Percentiles rank a stretch among this genome's conserved stretches.
Evolutionary conservation across 1,140 invertebrate genomes (phyloP).

Genomic region (Hyles euphorbiae): DNA sequence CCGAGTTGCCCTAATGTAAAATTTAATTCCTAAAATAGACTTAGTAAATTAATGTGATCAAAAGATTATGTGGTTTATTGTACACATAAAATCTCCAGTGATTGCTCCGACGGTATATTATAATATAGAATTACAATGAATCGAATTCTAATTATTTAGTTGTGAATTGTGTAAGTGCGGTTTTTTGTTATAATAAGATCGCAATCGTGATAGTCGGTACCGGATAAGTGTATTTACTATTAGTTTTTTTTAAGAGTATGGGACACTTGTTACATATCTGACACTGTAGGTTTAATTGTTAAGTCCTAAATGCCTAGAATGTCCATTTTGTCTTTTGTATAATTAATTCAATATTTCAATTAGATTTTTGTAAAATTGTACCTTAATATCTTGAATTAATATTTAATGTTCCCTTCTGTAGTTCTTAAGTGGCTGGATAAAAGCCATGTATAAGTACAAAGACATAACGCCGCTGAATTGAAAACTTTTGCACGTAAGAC

Average conservation of each 20-base stretch:
- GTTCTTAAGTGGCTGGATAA: constrained; percentile 14
- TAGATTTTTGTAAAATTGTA: background rate
- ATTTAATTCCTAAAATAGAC: constrained; percentile 4
- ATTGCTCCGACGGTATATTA: constrained; percentile 28
- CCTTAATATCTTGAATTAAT: constrained; percentile 1
- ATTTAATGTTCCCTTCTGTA: constrained; percentile 5
- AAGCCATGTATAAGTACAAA: constrained; percentile 32
- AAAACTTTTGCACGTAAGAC: constrained; percentile 9
- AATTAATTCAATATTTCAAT: too few relatives aligned
- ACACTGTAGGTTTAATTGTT: constrained; percentile 42
- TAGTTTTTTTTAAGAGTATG: constrained; percentile 36
- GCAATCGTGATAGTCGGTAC: constrained; percentile 55
- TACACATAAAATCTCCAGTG: constrained; percentile 18
- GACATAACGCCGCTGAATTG: constrained; percentile 21
- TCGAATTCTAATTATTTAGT: constrained; percentile 31
- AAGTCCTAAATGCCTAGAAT: too few relatives aligned
- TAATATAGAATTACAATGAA: constrained; percentile 17
- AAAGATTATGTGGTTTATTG: constrained; percentile 9
- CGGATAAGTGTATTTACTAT: constrained; percentile 63
- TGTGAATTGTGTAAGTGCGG: constrained; percentile 36
- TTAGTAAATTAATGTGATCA: constrained; percentile 26
- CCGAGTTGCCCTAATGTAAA: constrained; percentile 70
- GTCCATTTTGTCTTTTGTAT: too few relatives aligned
- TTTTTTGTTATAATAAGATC: constrained; percentile 33
- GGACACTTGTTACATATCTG: constrained; percentile 71